These are phyloP conservation scores for Aphidius colemani DNA, from an alignment of 2,888 invertebrate genomes.

Conservation along the genomic window DNA sequence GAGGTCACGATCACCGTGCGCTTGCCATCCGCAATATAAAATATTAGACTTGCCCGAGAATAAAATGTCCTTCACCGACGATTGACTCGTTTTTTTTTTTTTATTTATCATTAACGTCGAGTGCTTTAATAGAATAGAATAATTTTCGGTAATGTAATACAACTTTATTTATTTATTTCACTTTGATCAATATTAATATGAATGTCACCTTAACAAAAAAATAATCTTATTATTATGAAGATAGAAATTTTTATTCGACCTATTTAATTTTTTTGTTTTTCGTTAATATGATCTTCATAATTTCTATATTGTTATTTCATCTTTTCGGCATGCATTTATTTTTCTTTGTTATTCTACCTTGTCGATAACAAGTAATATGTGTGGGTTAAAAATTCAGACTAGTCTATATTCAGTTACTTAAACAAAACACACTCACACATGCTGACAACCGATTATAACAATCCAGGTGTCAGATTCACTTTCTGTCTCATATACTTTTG, in stretches of 20 bases:
- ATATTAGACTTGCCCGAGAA: conserved; percentile 8
- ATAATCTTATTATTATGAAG: not conserved
- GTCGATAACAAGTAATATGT: conserved; percentile 6
- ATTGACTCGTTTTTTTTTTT: conserved; percentile 12
- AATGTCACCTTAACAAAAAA: not conserved
- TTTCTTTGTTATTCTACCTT: conserved; percentile 14
- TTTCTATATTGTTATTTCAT: too few species aligned
- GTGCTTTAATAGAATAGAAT: not conserved
- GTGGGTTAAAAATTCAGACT: too few species aligned
- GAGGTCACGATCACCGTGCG: conserved; percentile 33
- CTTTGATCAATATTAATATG: not conserved
- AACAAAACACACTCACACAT: not conserved
- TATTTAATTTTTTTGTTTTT: not conserved
- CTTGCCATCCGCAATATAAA: conserved; percentile 4
- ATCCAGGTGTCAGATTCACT: not conserved
- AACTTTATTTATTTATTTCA: not conserved
- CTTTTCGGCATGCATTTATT: conserved; percentile 1
- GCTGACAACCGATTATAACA: not conserved
- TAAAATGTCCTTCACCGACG: conserved; percentile 5
- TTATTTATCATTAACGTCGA: not conserved
- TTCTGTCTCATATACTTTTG: not conserved
- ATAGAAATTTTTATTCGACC: not conserved
- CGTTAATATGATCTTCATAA: too few species aligned
- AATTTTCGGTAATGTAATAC: conserved; percentile 1
- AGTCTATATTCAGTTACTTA: too few species aligned